Percentiles rank a stretch among this genome's conserved stretches.
phyloP scores from a whole-genome alignment of 2,797 vertebrate genomes.

The Pteropus rufus region DNA sequence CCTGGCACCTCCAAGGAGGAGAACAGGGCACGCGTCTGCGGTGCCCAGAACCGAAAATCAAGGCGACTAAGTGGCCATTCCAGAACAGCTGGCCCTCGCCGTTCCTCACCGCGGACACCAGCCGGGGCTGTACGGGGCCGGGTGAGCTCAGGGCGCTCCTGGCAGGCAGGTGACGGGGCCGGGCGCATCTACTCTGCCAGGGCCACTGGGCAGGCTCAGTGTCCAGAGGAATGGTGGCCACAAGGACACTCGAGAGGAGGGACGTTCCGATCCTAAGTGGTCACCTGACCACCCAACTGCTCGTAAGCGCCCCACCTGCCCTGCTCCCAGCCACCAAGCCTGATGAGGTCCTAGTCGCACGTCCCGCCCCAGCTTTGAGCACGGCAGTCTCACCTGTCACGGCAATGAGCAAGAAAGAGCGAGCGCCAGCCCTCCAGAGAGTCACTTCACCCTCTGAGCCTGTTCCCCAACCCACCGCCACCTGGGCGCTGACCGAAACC shows the following conservation, averaged over 20 bases:
- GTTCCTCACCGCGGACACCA: neutral
- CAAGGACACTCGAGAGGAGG: neutral
- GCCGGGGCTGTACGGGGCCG: neutral
- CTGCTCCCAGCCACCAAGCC: neutral
- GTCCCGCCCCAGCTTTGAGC: neutral
- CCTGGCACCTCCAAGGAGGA: slow-evolving; percentile 41
- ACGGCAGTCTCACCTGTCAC: neutral
- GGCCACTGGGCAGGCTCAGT: neutral
- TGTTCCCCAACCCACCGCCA: too few species aligned
- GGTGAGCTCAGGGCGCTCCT: neutral
- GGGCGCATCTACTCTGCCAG: neutral
- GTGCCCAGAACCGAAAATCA: neutral
- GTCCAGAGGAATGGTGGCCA: neutral
- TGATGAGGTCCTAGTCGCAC: fast-evolving
- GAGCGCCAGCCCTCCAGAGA: fast-evolving
- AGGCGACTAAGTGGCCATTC: fast-evolving
- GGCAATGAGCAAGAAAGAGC: neutral
- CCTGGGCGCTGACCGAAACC: neutral
- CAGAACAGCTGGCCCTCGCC: neutral
- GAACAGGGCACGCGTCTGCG: neutral
- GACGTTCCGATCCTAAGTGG: neutral
- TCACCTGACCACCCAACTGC: neutral
- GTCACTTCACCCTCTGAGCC: neutral
- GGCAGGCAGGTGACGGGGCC: neutral
- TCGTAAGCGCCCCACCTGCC: neutral